Evolutionary conservation across 2,113 vertebrate genomes (phyloP), one percentile per base, ranked within the genome.

Genomic region (Siniperca chuatsi): DNA sequence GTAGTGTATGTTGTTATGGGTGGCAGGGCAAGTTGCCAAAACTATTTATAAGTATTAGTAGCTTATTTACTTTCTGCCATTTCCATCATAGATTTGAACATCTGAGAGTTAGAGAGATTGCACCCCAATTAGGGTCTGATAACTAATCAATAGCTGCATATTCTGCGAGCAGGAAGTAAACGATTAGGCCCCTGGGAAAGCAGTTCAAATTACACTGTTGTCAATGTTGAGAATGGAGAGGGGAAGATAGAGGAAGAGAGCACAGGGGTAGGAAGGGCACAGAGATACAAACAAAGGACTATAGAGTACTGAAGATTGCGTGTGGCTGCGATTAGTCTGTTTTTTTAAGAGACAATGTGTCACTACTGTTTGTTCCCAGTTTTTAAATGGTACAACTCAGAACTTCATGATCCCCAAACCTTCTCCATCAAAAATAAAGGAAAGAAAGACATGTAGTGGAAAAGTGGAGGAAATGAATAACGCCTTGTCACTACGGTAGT

Each of bases 81-180:
- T 97, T 96, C 95, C 95, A 95, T 98, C 97, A 97, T 97, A 97
- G 95, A 96, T 96, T 96, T 96, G 92, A 92, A 83, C 79, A 78
- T 84, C 79, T 70, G 64, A 92, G 96, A 95, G 95, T 95, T 68
- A 95, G 95, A 95, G 96, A 96, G 96, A 97, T 97, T 93, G 96
- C 96, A 97, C 96, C 96, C 97, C 97, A 98, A 97, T 98, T 98
- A 98, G 95, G 91, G 92, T 76, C 95, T 97, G 97, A 98, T 97
- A 97, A 96, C 96, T 98, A 99, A 98, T 99, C 97, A 96, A 98
- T 98, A 97, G 91, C 95, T 96, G 95, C 95, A 97, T 97, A 98
- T 98, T 98, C 97, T 95, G 96, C 92, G 93, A 98, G 97, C 96
- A 98, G 97, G 96, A 97, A 97, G 96, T 97, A 97, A 97, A 97